These are phyloP conservation scores for Cephus sareptanus DNA, from an alignment of 2,888 invertebrate genomes.

Conservation along the genomic window DNA sequence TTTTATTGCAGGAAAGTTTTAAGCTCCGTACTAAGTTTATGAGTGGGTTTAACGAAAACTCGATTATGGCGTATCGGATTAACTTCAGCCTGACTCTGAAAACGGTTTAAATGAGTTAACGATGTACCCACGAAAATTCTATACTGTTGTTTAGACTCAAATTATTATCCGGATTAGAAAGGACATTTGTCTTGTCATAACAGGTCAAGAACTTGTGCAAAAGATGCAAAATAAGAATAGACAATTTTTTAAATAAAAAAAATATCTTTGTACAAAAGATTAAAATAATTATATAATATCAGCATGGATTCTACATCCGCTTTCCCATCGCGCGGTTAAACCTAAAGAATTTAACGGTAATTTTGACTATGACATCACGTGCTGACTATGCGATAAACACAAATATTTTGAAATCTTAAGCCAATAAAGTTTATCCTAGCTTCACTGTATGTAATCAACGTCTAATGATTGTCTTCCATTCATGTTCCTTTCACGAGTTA, in stretches of 20 bases:
- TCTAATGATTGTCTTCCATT: not conserved
- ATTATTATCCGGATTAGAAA: slow-evolving; percentile 15
- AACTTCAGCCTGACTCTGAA: slow-evolving; percentile 48
- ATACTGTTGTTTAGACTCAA: not conserved
- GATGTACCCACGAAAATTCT: slow-evolving; percentile 17
- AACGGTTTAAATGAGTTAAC: slow-evolving; percentile 46
- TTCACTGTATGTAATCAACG: not conserved
- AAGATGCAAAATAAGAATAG: not conserved
- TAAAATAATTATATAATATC: too few relatives aligned
- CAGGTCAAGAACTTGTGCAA: not conserved
- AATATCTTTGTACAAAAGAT: not conserved
- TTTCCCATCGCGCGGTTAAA: not conserved
- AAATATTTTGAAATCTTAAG: not conserved
- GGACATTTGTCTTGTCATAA: not conserved
- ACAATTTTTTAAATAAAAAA: slow-evolving; percentile 2
- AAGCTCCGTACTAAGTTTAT: slow-evolving; percentile 30
- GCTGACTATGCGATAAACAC: not conserved
- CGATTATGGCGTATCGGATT: slow-evolving; percentile 51
- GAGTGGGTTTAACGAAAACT: slow-evolving; percentile 42
- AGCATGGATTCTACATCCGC: not conserved
- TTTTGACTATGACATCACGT: not conserved
- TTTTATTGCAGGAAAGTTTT: slow-evolving; percentile 27
- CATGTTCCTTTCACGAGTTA: not conserved
- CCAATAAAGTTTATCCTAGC: not conserved
- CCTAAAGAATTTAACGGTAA: not conserved